These are phyloP conservation scores for Butastur rufipennis DNA, from an alignment of 2,113 vertebrate genomes.

Conservation along the genomic window DNA sequence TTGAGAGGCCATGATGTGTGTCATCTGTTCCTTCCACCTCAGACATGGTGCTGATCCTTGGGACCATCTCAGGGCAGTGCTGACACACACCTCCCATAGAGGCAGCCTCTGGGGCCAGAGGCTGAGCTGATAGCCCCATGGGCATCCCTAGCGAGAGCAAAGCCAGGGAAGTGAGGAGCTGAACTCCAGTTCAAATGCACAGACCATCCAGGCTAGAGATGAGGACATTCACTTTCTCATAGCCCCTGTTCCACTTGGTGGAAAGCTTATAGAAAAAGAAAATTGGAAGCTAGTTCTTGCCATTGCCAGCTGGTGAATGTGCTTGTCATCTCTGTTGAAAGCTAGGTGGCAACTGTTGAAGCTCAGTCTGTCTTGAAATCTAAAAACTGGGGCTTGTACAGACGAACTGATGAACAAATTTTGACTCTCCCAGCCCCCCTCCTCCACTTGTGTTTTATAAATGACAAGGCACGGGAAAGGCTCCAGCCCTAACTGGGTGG, in stretches of 20 bases:
- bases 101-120: neutral
- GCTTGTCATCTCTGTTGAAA: slow-evolving; percentile 13
- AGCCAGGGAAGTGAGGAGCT: neutral
- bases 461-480: neutral
- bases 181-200: neutral
- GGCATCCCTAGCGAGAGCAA: neutral
- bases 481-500: neutral
- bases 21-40: neutral
- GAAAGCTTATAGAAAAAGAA: neutral
- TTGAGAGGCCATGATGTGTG: neutral
- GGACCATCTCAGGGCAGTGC: neutral
- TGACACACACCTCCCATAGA: neutral
- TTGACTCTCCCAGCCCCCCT: neutral
- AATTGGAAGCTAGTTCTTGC: neutral
- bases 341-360: neutral
- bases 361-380: neutral
- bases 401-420: neutral
- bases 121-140: neutral
- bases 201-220: neutral
- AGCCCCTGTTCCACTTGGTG: neutral
- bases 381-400: neutral
- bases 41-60: neutral
- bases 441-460: neutral
- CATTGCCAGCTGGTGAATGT: neutral
- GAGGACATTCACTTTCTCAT: neutral